These are phyloP conservation scores for Sander lucioperca DNA, from an alignment of 2,113 vertebrate species.

Conservation along the genomic window DNA sequence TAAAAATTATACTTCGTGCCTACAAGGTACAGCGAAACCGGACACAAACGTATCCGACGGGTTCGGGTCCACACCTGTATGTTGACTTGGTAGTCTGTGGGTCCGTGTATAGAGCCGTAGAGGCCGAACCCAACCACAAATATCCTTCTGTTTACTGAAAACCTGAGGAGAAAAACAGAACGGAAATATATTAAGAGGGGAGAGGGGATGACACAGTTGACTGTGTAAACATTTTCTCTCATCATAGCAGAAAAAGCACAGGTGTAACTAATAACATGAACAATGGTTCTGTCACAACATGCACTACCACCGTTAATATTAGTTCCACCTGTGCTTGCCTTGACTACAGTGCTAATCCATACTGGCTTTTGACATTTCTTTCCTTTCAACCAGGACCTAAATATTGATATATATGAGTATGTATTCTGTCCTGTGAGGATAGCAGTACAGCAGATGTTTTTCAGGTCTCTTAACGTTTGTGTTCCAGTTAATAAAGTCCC, in stretches of 20 bases:
- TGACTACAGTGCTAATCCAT: not conserved
- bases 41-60: not conserved
- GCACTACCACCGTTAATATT: too few relatives aligned
- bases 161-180: constrained; percentile 80
- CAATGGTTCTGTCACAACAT: too few relatives aligned
- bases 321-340: not conserved
- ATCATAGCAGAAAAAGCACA: too few relatives aligned
- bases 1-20: not conserved
- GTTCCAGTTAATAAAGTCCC: too few relatives aligned
- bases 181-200: not conserved
- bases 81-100: constrained; percentile 97
- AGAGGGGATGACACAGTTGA: not conserved
- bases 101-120: constrained; percentile 96
- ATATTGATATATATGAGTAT: too few relatives aligned
- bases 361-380: too few relatives aligned
- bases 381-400: too few relatives aligned
- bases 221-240: not conserved
- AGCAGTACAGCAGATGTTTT: too few relatives aligned
- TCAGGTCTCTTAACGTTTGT: too few relatives aligned
- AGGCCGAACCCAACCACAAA: constrained; percentile 96
- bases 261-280: too few relatives aligned
- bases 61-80: constrained; percentile 88
- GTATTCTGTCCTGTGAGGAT: too few relatives aligned
- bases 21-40: not conserved
- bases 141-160: constrained; percentile 95